These are phyloP conservation scores for Bovichtus variegatus DNA, from an alignment of 2,797 vertebrate genomes.

Conservation along the genomic window DNA sequence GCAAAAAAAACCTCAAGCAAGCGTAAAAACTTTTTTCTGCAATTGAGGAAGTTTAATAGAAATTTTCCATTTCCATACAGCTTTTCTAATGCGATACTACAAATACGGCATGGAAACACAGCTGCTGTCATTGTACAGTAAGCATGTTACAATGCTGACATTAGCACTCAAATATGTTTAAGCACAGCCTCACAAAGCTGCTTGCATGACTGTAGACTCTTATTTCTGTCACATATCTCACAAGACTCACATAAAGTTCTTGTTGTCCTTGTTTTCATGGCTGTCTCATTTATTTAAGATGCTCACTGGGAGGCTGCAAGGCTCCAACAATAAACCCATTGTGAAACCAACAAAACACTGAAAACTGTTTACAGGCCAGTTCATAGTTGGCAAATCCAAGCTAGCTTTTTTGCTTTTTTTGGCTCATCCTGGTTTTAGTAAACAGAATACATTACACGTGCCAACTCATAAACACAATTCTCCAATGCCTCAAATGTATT, in stretches of 20 bases:
- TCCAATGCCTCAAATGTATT: neutral
- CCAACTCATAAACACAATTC: slow-evolving; percentile 8
- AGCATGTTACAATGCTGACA: no score
- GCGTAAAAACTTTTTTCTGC: no score
- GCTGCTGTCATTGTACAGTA: no score
- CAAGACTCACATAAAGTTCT: neutral
- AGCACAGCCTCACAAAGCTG: no score
- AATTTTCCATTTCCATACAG: no score
- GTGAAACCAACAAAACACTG: neutral
- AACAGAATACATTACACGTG: slow-evolving; percentile 10
- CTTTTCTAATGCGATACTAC: no score
- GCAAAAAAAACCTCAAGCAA: no score
- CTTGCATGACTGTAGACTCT: no score
- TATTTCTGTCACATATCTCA: neutral
- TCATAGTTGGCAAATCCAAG: neutral
- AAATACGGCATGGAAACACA: no score
- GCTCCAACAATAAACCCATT: neutral
- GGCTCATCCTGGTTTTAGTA: neutral
- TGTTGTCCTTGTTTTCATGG: neutral
- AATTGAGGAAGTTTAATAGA: no score
- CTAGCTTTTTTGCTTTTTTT: neutral
- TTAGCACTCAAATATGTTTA: no score
- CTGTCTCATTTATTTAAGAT: neutral
- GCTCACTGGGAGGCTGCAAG: neutral
- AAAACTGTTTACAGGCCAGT: neutral